Evolutionary conservation across 1,140 invertebrate species (phyloP).

Genomic region (Drosophila ogumai): DNA sequence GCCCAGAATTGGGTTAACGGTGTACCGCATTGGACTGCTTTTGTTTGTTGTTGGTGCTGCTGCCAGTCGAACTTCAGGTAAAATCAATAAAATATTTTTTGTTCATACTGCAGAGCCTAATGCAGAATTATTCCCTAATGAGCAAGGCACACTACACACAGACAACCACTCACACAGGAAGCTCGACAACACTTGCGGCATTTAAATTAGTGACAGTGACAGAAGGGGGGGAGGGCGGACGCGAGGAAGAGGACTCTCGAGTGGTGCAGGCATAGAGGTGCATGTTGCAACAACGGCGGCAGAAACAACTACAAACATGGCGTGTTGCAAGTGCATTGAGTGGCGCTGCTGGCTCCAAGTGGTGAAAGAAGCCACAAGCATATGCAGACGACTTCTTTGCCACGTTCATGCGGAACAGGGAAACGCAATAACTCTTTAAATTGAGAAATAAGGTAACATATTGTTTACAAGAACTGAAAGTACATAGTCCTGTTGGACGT

Average conservation of each 20-base stretch:
- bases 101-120: constrained; percentile 39
- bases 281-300: constrained; percentile 63
- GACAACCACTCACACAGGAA: constrained; percentile 59
- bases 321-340: constrained; percentile 69
- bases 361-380: constrained; percentile 73
- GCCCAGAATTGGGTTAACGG: constrained; percentile 71
- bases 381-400: constrained; percentile 36
- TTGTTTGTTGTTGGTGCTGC: constrained; percentile 13
- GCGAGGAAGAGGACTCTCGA: constrained; percentile 38
- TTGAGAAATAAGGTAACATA: not conserved
- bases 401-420: constrained; percentile 18
- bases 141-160: constrained; percentile 41
- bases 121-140: constrained; percentile 74
- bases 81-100: constrained; percentile 66
- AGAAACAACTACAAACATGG: constrained; percentile 47
- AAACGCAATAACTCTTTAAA: not conserved
- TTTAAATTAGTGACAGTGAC: constrained; percentile 65
- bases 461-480: too few relatives aligned
- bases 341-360: constrained; percentile 59
- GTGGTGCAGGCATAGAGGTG: constrained; percentile 67
- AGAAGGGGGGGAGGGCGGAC: not conserved
- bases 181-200: constrained; percentile 74
- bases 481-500: not conserved
- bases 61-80: constrained; percentile 59
- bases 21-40: constrained; percentile 26